phyloP scores from a whole-genome alignment of 2,797 vertebrate genomes.

The Schizopygopsis malacanthus region DNA sequence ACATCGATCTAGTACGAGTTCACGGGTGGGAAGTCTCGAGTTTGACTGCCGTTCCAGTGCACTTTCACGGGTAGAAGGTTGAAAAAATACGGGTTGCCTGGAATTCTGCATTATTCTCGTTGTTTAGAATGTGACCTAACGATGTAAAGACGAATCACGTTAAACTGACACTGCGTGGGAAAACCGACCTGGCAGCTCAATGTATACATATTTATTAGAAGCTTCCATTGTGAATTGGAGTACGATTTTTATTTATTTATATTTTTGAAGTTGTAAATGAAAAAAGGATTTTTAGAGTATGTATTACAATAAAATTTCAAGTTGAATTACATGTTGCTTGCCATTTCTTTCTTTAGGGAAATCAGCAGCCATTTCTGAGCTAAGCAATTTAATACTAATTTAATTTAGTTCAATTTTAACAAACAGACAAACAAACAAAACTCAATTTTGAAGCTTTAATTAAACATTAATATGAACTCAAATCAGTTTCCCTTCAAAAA shows the following conservation, averaged over 20 bases:
- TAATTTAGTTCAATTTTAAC: neutral
- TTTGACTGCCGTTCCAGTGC: too few species aligned
- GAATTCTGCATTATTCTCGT: neutral
- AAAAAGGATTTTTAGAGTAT: neutral
- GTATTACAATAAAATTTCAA: neutral
- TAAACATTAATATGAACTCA: neutral
- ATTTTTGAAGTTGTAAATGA: too few species aligned
- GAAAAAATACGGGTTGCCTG: too few species aligned
- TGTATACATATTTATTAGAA: too few species aligned
- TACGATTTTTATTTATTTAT: too few species aligned
- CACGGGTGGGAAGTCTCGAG: too few species aligned
- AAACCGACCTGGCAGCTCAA: neutral
- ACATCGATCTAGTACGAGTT: too few species aligned
- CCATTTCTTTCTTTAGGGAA: too few species aligned
- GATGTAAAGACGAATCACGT: neutral
- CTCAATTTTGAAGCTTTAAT: neutral
- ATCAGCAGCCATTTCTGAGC: too few species aligned
- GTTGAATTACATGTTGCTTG: too few species aligned
- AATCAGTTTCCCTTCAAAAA: neutral
- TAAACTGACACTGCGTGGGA: neutral
- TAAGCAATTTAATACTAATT: neutral
- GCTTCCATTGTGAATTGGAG: too few species aligned
- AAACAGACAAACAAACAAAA: neutral
- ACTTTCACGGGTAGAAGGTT: too few species aligned
- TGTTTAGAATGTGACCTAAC: neutral